Evolutionary conservation across 2,797 vertebrate species (phyloP).

Genomic region (Sebastes minor): DNA sequence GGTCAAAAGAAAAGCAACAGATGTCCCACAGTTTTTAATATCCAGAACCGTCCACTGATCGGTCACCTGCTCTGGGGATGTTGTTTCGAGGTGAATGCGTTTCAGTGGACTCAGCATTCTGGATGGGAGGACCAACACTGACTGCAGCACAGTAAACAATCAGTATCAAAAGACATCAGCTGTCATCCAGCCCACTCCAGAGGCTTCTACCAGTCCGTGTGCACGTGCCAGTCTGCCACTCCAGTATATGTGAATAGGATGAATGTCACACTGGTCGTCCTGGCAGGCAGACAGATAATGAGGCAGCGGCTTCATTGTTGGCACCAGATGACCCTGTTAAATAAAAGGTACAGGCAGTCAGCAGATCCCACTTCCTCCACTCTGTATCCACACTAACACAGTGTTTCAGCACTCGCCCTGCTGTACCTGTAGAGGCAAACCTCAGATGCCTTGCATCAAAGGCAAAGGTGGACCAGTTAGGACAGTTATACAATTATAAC

Average conservation of each 20-base stretch:
- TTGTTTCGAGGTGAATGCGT: slow-evolving; percentile 61
- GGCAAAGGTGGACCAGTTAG: neutral
- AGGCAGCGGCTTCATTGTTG: slow-evolving; percentile 73
- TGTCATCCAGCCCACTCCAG: slow-evolving; percentile 67
- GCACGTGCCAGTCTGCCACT: slow-evolving; percentile 54
- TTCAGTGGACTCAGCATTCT: slow-evolving; percentile 69
- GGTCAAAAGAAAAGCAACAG: slow-evolving; percentile 42
- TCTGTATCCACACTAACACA: neutral
- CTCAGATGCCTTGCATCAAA: neutral
- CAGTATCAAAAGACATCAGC: slow-evolving; percentile 66
- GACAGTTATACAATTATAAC: too few species aligned
- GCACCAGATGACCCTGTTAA: slow-evolving; percentile 62
- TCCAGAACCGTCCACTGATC: slow-evolving; percentile 66
- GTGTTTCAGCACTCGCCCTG: neutral
- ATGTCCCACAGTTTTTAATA: slow-evolving; percentile 57
- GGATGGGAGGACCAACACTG: neutral
- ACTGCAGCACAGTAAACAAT: slow-evolving; percentile 58
- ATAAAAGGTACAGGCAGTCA: slow-evolving; percentile 74
- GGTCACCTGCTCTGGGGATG: slow-evolving; percentile 53
- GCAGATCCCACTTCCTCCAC: slow-evolving; percentile 66
- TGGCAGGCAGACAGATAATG: slow-evolving; percentile 57
- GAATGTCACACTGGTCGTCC: slow-evolving; percentile 41
- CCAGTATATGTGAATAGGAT: slow-evolving; percentile 53
- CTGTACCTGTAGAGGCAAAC: neutral
- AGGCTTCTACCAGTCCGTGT: slow-evolving; percentile 61